Evolutionary conservation across 2,113 vertebrate species (phyloP).

Genomic region (Recurvirostra avosetta): DNA sequence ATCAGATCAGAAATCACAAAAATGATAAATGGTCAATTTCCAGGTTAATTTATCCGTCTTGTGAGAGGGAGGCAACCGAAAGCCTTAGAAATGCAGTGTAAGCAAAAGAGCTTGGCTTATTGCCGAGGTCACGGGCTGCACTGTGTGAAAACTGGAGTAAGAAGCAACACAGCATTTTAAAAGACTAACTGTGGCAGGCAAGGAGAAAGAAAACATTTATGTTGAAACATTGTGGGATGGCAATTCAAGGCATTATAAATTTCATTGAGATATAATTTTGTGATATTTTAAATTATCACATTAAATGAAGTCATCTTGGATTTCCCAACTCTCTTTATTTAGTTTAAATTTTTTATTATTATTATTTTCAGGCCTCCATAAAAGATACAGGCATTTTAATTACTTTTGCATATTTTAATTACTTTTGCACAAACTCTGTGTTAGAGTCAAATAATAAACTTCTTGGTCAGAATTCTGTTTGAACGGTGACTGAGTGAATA

Average conservation of each 20-base stretch:
- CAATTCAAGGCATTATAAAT: neutral
- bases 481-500: neutral
- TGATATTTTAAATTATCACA: neutral
- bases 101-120: constrained; percentile 23
- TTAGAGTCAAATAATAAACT: neutral
- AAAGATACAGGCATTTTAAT: neutral
- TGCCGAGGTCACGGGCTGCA: neutral
- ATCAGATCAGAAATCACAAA: neutral
- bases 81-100: neutral
- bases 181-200: neutral
- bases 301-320: neutral
- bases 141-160: constrained; percentile 1
- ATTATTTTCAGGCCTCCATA: neutral
- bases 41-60: neutral
- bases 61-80: neutral
- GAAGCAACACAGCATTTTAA: neutral
- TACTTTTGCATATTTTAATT: neutral
- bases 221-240: neutral
- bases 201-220: neutral
- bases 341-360: neutral
- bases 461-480: neutral
- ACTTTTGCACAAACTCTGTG: neutral
- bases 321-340: neutral
- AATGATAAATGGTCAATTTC: neutral
- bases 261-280: neutral